These are phyloP conservation scores for Tholera decimalis DNA, from an alignment of 2,888 invertebrate genomes.

Conservation along the genomic window DNA sequence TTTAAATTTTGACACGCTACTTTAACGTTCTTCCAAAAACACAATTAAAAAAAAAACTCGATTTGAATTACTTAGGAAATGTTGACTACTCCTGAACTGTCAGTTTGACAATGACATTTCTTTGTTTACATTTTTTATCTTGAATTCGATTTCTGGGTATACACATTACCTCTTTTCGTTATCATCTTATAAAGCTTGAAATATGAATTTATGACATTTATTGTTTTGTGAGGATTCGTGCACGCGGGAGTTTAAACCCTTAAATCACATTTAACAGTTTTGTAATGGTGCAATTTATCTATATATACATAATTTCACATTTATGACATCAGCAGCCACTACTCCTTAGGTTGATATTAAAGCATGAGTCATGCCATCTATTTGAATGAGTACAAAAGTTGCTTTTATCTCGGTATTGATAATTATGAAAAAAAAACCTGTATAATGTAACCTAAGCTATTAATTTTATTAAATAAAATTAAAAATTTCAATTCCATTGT, in stretches of 20 bases:
- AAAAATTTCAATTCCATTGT: background rate
- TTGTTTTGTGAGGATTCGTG: background rate
- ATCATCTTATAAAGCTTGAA: background rate
- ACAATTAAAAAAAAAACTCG: too few relatives aligned
- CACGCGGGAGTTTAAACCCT: background rate
- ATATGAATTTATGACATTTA: background rate
- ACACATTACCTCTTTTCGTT: background rate
- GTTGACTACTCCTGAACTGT: too few relatives aligned
- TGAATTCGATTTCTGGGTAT: too few relatives aligned
- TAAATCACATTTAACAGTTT: background rate
- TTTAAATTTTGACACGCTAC: too few relatives aligned
- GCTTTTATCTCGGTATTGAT: background rate
- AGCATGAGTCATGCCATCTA: background rate
- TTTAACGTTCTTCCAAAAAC: too few relatives aligned
- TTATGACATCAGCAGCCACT: background rate
- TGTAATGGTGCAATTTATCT: background rate
- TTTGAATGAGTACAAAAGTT: background rate
- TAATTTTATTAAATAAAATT: background rate
- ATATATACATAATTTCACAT: background rate
- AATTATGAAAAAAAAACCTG: background rate
- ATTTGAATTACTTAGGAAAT: too few relatives aligned
- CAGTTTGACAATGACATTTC: too few relatives aligned
- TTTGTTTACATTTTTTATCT: too few relatives aligned
- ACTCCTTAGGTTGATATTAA: slow-evolving; percentile 5
- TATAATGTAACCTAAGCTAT: background rate